Percentiles rank a stretch among this genome's conserved stretches.
Conservation (phyloP, 64 coral and sea anemone genomes). For the Porites lutea region DNA sequence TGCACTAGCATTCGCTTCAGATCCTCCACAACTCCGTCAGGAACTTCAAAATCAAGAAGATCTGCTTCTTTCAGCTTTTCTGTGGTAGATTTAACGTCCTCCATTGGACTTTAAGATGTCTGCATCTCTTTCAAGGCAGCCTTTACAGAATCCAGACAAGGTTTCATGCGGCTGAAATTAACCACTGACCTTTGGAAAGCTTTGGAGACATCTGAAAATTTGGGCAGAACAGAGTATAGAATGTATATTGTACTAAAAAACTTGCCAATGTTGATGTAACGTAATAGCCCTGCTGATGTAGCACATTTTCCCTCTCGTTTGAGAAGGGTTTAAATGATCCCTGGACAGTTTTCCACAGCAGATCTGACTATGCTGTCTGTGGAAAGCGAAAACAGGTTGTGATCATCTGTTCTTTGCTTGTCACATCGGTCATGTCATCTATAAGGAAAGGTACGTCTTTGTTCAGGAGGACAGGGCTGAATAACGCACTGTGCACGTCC, state of each 20-base stretch:
- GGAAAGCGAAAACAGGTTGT: constrained; percentile 32
- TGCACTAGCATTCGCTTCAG: constrained; percentile 41
- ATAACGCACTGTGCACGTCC: too few relatives aligned
- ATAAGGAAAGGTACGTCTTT: too few relatives aligned
- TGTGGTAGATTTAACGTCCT: constrained; percentile 47
- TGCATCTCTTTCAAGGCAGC: constrained; percentile 55
- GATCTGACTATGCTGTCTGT: constrained; percentile 48
- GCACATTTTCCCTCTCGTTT: constrained; percentile 45
- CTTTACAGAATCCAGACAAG: constrained; percentile 57
- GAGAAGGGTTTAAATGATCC: constrained; percentile 44
- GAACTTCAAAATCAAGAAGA: constrained; percentile 43
- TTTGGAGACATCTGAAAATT: constrained; percentile 55
- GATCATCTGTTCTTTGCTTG: constrained; percentile 71
- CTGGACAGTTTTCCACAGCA: constrained; percentile 15
- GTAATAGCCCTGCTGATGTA: constrained; percentile 46
- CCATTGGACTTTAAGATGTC: constrained; percentile 34
- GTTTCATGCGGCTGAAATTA: constrained; percentile 43
- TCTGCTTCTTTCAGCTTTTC: constrained; percentile 50
- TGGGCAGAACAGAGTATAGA: constrained; percentile 54
- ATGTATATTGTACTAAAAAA: constrained; percentile 48
- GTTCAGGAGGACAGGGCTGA: too few relatives aligned
- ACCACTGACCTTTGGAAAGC: constrained; percentile 59
- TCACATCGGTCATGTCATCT: constrained; percentile 66
- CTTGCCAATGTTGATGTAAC: constrained; percentile 47
- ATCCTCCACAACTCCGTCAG: not conserved